These are phyloP conservation scores for Oscheius onirici DNA, from an alignment of 2,888 invertebrate genomes.

Conservation along the genomic window DNA sequence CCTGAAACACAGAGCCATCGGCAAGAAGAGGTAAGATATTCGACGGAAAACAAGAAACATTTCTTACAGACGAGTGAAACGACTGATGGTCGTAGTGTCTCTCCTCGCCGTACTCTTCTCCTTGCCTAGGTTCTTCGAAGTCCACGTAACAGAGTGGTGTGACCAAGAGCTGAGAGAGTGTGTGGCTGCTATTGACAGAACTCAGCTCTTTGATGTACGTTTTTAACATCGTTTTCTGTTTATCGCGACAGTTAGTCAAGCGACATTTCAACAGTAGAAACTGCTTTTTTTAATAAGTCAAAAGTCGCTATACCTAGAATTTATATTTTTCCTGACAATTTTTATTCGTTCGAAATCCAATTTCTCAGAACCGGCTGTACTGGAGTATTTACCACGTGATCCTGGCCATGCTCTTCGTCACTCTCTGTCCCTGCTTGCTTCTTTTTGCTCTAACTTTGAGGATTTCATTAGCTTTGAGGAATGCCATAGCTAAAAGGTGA, in stretches of 20 bases:
- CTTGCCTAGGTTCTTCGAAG: slow-evolving; percentile 69
- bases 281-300: no score
- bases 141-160: slow-evolving; percentile 48
- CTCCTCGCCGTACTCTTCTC: slow-evolving; percentile 66
- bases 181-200: slow-evolving; percentile 46
- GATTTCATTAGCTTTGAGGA: slow-evolving; percentile 47
- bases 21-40: slow-evolving; percentile 61
- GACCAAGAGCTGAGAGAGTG: slow-evolving; percentile 25
- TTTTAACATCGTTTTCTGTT: background rate
- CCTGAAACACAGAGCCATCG: slow-evolving; percentile 67
- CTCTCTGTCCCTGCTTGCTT: slow-evolving; percentile 64
- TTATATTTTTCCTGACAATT: background rate
- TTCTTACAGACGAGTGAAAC: slow-evolving; percentile 62
- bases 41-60: background rate
- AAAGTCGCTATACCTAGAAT: background rate
- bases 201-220: slow-evolving; percentile 54
- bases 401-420: slow-evolving; percentile 64
- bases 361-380: slow-evolving; percentile 62
- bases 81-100: slow-evolving; percentile 65
- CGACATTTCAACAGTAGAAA: background rate
- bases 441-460: slow-evolving; percentile 64
- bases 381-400: slow-evolving; percentile 69
- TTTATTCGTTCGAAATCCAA: background rate
- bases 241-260: background rate
- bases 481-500: slow-evolving; percentile 33